Evolutionary conservation across 1,140 invertebrate species (phyloP).

Genomic region (Macrobrachium nipponense): DNA sequence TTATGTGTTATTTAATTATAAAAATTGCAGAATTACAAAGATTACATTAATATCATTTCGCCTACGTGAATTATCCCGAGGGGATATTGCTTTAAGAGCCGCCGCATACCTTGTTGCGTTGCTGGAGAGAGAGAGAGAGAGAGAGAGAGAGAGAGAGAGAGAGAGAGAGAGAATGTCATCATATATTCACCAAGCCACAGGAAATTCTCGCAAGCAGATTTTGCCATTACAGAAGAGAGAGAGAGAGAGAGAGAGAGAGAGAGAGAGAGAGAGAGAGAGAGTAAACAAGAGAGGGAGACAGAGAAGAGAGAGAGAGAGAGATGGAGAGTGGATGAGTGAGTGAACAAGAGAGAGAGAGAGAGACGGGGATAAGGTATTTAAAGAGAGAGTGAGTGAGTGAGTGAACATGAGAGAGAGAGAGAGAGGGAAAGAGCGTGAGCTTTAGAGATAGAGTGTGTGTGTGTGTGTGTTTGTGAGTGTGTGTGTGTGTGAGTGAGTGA

Average conservation of each 20-base stretch:
- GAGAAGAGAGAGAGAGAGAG: constrained; percentile 8
- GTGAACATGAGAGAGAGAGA: constrained; percentile 21
- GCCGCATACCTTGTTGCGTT: too few relatives aligned
- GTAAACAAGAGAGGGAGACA: too few relatives aligned
- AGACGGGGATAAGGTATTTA: neutral
- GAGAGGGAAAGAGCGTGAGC: neutral
- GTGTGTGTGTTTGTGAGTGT: neutral
- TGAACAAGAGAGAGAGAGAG: neutral
- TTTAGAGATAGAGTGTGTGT: constrained; percentile 7
- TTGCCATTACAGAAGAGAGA: too few relatives aligned
- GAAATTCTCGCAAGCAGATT: neutral
- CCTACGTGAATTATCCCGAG: neutral
- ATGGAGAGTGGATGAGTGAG: neutral
- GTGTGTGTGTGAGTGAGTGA: neutral
- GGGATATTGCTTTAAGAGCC: too few relatives aligned
- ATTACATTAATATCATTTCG: neutral
- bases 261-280: too few relatives aligned
- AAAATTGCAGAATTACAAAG: too few relatives aligned
- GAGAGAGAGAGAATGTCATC: neutral
- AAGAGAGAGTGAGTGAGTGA: constrained; percentile 9
- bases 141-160: too few relatives aligned
- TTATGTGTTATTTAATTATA: too few relatives aligned
- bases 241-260: neutral
- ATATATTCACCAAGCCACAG: neutral
- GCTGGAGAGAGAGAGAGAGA: constrained; percentile 27